Base-by-base conservation (phyloP, 2,888 invertebrate genomes). In the Campoplex nolae region DNA sequence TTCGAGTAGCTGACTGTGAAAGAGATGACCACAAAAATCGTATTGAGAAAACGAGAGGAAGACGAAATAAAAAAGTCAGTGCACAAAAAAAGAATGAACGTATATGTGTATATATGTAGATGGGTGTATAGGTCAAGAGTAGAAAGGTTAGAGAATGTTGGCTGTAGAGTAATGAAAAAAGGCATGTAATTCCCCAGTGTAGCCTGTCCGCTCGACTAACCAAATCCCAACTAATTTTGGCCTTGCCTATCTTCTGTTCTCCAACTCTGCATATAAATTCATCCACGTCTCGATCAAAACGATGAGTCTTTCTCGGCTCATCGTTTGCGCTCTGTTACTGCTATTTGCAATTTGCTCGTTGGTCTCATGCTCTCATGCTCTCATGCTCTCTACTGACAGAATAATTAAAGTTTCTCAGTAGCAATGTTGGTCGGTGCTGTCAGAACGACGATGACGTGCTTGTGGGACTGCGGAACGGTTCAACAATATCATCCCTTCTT, bases 331-430 rank as follows among this genome's bases (percentile, higher is more conserved):
- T 74, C 28, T 28, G 71, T 48, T 62, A 58, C 62, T 58, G 18
- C 58, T 38, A 45, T 28, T 9, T 42, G 48, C 28, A 62, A 38
- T 48, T 54, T 28, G 48, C 45, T 51, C 75, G 71, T 76, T 65
- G 58, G 56, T n/a, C n/a, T n/a, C n/a, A n/a, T n/a, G n/a, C n/a
- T n/a, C n/a, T n/a, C n/a, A n/a, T n/a, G n/a, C n/a, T n/a, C 23
- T 16, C 42, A 51, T 38, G 42, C 13, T 62, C 28, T 51, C 16
- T 28, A 35, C 74, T 74, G 68, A 80, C 68, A 58, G 81, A 86
- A 83, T 83, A 80, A 86, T 80, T 86, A 77, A 83, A 73, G 38
- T 77, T 68, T 51, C 71, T 56, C n/a, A 62, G 38, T 32, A 13
- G 6, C 28, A 54, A 28, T 81, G 9, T 42, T 71, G 58, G 28